These are phyloP conservation scores for Lissonota sp. DNA, from an alignment of 2,888 invertebrate species.

Conservation along the genomic window DNA sequence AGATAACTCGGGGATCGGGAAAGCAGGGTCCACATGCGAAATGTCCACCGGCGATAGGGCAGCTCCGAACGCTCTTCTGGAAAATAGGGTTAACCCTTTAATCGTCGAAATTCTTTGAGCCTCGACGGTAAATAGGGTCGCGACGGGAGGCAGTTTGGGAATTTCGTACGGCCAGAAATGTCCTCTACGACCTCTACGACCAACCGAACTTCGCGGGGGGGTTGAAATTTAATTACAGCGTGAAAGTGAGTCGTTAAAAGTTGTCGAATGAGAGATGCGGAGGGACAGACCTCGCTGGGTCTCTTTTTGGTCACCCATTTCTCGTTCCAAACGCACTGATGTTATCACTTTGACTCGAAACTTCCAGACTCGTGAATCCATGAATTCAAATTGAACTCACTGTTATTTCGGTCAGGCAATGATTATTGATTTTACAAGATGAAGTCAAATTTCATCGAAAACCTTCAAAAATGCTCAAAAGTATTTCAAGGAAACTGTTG, in stretches of 20 bases:
- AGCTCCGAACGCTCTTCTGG: conserved; percentile 35
- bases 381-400: background rate
- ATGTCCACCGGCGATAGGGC: conserved; percentile 46
- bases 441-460: no score
- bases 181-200: conserved; percentile 24
- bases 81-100: conserved; percentile 69
- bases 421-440: no score
- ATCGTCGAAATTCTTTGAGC: conserved; percentile 75
- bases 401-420: no score
- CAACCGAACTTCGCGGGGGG: conserved; percentile 29
- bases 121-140: conserved; percentile 52
- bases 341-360: conserved; percentile 18
- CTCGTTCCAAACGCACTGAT: conserved; percentile 24
- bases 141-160: conserved; percentile 13
- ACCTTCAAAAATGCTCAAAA: no score
- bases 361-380: background rate
- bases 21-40: conserved; percentile 20
- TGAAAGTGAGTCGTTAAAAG: conserved; percentile 66
- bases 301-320: background rate
- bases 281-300: background rate
- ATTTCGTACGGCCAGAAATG: conserved; percentile 49
- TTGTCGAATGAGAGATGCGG: conserved; percentile 51
- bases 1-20: conserved; percentile 24
- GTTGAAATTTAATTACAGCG: conserved; percentile 77
- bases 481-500: no score